These are phyloP conservation scores for Pinctada fucata DNA, from an alignment of 2,888 invertebrate genomes.

Conservation along the genomic window DNA sequence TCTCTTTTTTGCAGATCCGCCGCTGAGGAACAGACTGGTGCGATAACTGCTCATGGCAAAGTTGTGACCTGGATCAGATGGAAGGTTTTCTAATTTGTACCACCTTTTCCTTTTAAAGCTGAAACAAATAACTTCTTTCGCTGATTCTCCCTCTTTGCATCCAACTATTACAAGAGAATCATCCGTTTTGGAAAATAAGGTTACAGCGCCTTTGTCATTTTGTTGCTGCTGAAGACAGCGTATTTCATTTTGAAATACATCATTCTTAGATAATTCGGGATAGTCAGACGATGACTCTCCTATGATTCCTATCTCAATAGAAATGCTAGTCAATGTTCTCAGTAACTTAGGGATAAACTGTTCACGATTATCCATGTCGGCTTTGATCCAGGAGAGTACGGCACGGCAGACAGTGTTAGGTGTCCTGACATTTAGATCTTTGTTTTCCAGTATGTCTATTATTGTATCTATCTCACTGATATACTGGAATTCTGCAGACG, in stretches of 20 bases:
- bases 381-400: constrained; percentile 27
- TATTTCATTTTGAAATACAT: not conserved
- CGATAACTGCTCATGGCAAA: constrained; percentile 47
- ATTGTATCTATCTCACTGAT: constrained; percentile 8
- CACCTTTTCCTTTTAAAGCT: constrained; percentile 51
- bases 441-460: constrained; percentile 10
- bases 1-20: constrained; percentile 36
- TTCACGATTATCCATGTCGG: constrained; percentile 28
- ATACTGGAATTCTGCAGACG: constrained; percentile 13
- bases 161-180: constrained; percentile 50
- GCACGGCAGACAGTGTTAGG: constrained; percentile 22
- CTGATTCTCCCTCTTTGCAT: constrained; percentile 46
- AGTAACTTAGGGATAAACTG: constrained; percentile 3
- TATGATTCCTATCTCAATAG: not conserved
- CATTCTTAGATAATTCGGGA: not conserved
- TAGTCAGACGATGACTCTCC: not conserved
- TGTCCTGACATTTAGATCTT: constrained; percentile 27
- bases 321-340: not conserved
- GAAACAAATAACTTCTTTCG: constrained; percentile 48
- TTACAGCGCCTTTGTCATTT: not conserved
- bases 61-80: constrained; percentile 48
- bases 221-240: not conserved
- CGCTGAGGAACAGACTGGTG: constrained; percentile 49
- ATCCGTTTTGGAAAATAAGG: constrained; percentile 15
- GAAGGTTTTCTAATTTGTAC: constrained; percentile 48